Base-by-base conservation (phyloP, 2,113 vertebrate species). In the Colaptes auratus region DNA sequence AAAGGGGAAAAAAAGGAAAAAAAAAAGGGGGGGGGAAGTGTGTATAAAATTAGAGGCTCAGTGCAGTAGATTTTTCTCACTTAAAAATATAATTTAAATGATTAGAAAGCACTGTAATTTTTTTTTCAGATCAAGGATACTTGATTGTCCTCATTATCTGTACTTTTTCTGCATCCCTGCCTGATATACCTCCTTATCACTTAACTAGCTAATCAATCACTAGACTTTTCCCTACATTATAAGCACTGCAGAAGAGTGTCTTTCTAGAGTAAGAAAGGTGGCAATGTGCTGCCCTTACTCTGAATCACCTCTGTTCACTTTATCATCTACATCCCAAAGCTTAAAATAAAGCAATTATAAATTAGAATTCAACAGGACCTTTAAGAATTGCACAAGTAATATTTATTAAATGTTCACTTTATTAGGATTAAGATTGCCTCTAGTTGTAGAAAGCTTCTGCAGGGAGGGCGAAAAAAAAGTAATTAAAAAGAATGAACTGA, bases 131-230 rank as follows among this genome's bases (percentile, higher is more conserved):
- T 96, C 36, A 83, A 97, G 95, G 89, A 93, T 95, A 96, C 95
- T 97, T 97, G 96, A 97, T 97, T 96, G 96, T 97, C 97, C 96
- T 94, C 83, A 85, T 96, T 90, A 94, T 97, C 96, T 97, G 82
- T 93, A 97, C 96, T 97, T 96, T 97, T 97, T 95, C 95, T 97
- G 88, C 88, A 93, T 96, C 74, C 86, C 82, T 96, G 94, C 93
- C 93, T 97, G 91, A 97, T 95, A 96, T 92, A 93, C 64, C 85
- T 97, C 96, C 96, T 97, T 97, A 97, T 97, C 95, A 97, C 93
- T 98, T 97, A 98, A 98, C 97, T 97, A 96, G 91, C 96, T 97
- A 97, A 97, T 97, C 97, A 97, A 97, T 98, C 97, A 94, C 75
- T 88, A 85, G 85, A 64, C 61, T 93, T 96, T 88, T 80, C 46